Conservation (phyloP, 2,113 vertebrate species). For the Psittacara wagleri region DNA sequence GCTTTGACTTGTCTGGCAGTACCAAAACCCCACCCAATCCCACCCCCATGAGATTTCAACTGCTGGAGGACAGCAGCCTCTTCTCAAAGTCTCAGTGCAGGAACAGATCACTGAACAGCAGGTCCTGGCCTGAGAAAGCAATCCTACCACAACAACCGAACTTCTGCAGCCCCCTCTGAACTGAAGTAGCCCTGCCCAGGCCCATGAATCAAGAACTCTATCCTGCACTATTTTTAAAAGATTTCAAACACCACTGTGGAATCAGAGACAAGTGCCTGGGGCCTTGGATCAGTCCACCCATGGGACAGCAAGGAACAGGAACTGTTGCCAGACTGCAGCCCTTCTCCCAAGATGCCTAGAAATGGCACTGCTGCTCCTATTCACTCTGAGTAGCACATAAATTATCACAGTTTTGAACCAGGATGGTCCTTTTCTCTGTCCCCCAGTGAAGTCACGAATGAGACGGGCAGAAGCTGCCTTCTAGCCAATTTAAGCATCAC, state of each 20-base stretch:
- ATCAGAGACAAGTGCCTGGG: conserved; percentile 3
- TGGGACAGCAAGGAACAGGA: neutral
- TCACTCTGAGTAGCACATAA: neutral
- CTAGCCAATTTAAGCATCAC: neutral
- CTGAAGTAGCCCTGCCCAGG: neutral
- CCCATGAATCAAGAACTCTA: conserved; percentile 10
- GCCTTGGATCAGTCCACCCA: neutral
- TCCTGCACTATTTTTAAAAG: conserved; percentile 59
- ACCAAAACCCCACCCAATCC: neutral
- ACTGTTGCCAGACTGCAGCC: neutral
- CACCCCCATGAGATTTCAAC: neutral
- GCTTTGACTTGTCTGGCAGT: neutral
- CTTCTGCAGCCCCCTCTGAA: neutral
- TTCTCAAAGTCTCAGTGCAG: neutral
- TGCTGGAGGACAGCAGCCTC: neutral
- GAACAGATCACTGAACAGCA: neutral
- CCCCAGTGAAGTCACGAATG: neutral
- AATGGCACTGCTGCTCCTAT: neutral
- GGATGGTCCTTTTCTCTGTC: neutral
- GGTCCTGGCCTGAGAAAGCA: neutral
- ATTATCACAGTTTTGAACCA: neutral
- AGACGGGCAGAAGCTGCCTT: neutral
- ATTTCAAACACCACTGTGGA: neutral
- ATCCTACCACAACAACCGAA: neutral
- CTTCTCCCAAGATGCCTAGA: neutral